Evolutionary conservation across 30 jellyfish, hydroid and myxozoan species (phyloP).

Genomic region (Rhopilema esculentum): DNA sequence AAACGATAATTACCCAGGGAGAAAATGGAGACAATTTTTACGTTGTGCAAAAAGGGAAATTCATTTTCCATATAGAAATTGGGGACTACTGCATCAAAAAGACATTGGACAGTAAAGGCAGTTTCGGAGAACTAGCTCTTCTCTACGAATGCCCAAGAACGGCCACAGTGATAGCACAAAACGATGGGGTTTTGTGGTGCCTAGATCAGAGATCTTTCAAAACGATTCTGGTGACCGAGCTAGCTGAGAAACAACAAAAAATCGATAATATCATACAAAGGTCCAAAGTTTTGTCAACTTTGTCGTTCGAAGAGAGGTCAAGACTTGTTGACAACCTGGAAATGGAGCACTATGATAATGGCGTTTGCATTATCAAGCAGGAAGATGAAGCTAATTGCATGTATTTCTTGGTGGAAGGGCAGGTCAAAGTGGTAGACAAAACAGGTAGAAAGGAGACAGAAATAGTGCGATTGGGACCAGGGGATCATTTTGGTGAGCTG

Average conservation of each 20-base stretch:
- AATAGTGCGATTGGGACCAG: conserved; percentile 51
- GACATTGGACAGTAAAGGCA: conserved; percentile 80
- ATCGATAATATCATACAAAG: conserved; percentile 72
- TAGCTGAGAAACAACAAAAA: conserved; percentile 56
- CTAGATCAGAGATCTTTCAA: conserved; percentile 83
- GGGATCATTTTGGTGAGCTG: conserved; percentile 89
- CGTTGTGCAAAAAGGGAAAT: conserved; percentile 77
- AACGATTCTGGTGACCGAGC: conserved; percentile 70
- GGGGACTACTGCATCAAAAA: conserved; percentile 63
- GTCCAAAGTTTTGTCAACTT: conserved; percentile 67
- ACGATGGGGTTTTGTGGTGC: conserved; percentile 92
- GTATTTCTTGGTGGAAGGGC: conserved; percentile 85
- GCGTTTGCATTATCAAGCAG: conserved; percentile 60
- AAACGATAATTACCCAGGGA: conserved; percentile 80
- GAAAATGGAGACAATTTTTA: conserved; percentile 96
- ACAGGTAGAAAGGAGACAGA: conserved; percentile 53
- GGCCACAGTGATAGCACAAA: conserved; percentile 81
- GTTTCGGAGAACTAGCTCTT: conserved; percentile 94
- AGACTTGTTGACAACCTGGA: conserved; percentile 81
- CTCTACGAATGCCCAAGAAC: conserved; percentile 91
- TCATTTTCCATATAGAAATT: conserved; percentile 63
- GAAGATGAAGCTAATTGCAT: conserved; percentile 75
- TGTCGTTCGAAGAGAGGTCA: conserved; percentile 79
- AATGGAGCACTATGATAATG: conserved; percentile 47
- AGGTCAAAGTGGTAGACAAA: conserved; percentile 63